Evolutionary conservation across 2,113 vertebrate species (phyloP), one percentile per base, ranked within the genome.

Genomic region (Corythornis cristatus): DNA sequence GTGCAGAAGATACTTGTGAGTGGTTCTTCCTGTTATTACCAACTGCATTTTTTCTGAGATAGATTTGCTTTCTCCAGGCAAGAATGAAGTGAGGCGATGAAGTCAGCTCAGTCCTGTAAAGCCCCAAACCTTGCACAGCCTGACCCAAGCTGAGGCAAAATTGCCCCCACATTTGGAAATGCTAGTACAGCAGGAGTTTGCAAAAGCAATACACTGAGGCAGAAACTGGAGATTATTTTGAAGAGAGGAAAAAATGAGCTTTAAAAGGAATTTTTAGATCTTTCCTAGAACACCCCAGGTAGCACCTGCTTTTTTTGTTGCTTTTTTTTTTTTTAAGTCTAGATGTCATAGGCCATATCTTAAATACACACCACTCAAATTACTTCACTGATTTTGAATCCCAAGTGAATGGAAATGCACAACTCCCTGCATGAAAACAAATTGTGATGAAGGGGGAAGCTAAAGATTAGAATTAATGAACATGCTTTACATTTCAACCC

Each of bases 351-450:
- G 54, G 56, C 53, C 17, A 4, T 29, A 35, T 42, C 76, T 83
- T 83, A 93, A 95, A 93, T 53, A 91, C 31, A 81, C 16, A 66
- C 79, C 50, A 85, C 37, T 83, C 62, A 86, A 91, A 88, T 96
- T 70, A 76, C 70, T 90, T 93, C 83, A 75, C 85, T 94, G 74
- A 81, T 96, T 90, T 78, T 73, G 33, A 81, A 89, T 91, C 72
- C 57, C 94, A 86, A 64, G 66, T 45, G 78, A 83, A 71, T 2
- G 8, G 83, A 94, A 95, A 65, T 1, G 0, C 76, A 66, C 8
- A 11, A 51, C 48, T 93, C 66, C 84, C 67, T 91, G 81, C 85
- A 64, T 78, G 86, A 91, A 97, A 98, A 96, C 91, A 96, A 89
- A 94, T 45, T 56, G 50, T 9, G 1, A 83, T 51, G 89, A 96